Conservation (phyloP, 2,888 invertebrate genomes). For the Cosmorhoe ocellata region DNA sequence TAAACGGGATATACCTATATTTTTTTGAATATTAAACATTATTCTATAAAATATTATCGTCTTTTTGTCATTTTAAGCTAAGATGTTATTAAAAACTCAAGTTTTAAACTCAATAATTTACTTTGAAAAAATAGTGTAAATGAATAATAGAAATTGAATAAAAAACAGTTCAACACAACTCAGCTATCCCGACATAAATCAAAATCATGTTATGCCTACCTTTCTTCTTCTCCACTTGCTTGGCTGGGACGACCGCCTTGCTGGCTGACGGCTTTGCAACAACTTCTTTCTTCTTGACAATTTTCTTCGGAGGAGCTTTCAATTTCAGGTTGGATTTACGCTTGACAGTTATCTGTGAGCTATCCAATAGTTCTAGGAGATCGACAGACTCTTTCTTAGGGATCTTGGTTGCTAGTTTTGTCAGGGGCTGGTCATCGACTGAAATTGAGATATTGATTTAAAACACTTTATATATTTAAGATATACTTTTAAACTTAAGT, state of each 20-base stretch:
- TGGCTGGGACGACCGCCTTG: constrained; percentile 44
- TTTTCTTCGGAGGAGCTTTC: constrained; percentile 57
- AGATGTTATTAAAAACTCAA: too few species aligned
- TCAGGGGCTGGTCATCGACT: constrained; percentile 74
- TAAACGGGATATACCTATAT: too few species aligned
- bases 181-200: constrained; percentile 31
- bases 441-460: constrained; percentile 19
- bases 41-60: too few species aligned
- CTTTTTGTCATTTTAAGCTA: too few species aligned
- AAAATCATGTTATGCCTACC: constrained; percentile 55
- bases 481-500: too few species aligned
- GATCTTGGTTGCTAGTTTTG: constrained; percentile 62
- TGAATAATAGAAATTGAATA: too few species aligned
- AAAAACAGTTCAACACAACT: constrained; percentile 45
- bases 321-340: constrained; percentile 59
- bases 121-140: too few species aligned
- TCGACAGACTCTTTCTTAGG: constrained; percentile 70
- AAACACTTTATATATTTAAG: too few species aligned
- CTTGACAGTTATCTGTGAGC: constrained; percentile 57
- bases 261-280: constrained; percentile 53
- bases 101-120: too few species aligned
- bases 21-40: too few species aligned
- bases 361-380: constrained; percentile 59
- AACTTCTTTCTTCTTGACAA: constrained; percentile 57
- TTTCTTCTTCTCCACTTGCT: constrained; percentile 66